A percentile compares a stretch with the other conserved stretches of the same genome.
phyloP scores from a whole-genome alignment of 2,113 vertebrate species.

The Amblyornis subalaris region DNA sequence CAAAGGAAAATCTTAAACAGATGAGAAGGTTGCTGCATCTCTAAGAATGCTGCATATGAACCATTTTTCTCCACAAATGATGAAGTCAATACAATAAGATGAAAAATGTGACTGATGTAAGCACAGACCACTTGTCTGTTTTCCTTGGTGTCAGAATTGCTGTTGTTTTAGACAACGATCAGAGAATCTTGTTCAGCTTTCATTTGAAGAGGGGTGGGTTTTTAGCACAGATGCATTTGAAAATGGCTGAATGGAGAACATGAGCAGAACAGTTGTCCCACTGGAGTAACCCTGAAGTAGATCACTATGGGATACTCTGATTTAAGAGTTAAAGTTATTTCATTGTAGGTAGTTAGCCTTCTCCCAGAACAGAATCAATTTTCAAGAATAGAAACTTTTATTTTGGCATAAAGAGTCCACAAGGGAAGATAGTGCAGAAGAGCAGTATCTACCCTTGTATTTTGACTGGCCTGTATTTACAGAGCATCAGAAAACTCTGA shows the following conservation, averaged over 20 bases:
- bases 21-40: background rate
- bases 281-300: background rate
- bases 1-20: background rate
- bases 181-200: background rate
- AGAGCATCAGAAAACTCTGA: background rate
- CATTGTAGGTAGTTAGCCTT: background rate
- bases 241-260: background rate
- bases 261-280: background rate
- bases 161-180: background rate
- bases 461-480: background rate
- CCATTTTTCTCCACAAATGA: background rate
- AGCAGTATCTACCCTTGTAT: background rate
- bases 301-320: background rate
- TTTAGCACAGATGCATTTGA: background rate
- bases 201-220: background rate
- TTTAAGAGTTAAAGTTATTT: background rate
- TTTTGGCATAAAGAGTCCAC: background rate
- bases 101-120: background rate
- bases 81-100: background rate
- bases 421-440: background rate
- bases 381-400: background rate
- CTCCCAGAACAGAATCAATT: background rate
- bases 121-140: background rate
- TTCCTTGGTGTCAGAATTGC: background rate
- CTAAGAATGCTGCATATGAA: background rate